Evolutionary conservation across 2,113 vertebrate species (phyloP), one percentile per base, ranked within the genome.

Genomic region (Glaucidium brasilianum): DNA sequence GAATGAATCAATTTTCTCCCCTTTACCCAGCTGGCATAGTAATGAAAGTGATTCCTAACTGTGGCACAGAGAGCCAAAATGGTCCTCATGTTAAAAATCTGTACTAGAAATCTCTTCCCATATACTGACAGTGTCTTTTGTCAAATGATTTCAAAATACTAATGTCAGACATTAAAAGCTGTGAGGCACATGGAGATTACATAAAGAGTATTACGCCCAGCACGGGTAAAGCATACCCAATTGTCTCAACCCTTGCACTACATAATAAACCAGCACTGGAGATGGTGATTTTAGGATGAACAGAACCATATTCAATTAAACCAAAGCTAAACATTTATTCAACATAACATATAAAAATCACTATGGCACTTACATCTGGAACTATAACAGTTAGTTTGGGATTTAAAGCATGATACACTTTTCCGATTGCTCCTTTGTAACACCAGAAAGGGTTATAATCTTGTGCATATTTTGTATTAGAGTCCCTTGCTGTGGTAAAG

Each of bases 371-470:
- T 98, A 99, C 99, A 53, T 99, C 99, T 71, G 99, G 99, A 85
- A 99, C 98, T 63, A 99, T 99, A 83, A 99, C 99, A 2, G 99
- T 99, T 10, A 99, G 99, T 89, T 99, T 99, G 89, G 99, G 99
- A 86, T 99, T 99, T 91, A 99, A 98, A 53, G 99, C 98, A 8
- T 99, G 99, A 95, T 99, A 99, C 82, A 99, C 99, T 92, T 99
- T 99, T 58, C 99, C 99, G 15, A 99, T 98, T 47, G 99, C 99
- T 92, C 99, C 99, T 96, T 99, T 99, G 88, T 99, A 99, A 99
- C 99, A 99, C 99, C 99, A 99, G 98, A 99, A 99, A 4, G 99
- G 99, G 96, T 99, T 99, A 97, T 99, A 99, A 90, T 99, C 99
- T 96, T 99, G 99, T 19, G 99, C 98, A 62, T 99, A 99, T 95